Evolutionary conservation across 1,140 invertebrate species (phyloP).

Genomic region (Aphidius ervi): DNA sequence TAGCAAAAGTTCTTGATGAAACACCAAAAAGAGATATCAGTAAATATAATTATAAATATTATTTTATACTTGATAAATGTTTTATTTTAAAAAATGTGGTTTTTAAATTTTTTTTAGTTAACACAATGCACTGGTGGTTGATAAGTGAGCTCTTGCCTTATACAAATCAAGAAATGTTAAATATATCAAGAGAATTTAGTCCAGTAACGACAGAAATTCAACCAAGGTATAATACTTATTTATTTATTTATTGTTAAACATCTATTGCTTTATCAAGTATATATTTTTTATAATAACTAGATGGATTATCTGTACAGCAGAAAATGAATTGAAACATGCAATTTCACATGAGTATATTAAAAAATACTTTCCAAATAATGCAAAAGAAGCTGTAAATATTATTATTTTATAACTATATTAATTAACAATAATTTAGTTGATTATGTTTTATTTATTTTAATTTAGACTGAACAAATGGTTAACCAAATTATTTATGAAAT

Average conservation of each 20-base stretch:
- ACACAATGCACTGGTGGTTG: slow-evolving; percentile 12
- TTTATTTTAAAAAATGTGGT: background rate
- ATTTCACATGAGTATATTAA: background rate
- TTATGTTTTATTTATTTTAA: background rate
- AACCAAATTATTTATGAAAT: slow-evolving; percentile 24
- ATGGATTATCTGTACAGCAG: background rate
- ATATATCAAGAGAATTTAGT: background rate
- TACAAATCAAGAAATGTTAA: slow-evolving; percentile 3
- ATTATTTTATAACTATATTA: background rate
- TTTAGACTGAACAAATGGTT: slow-evolving; percentile 5
- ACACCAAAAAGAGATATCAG: slow-evolving; percentile 5
- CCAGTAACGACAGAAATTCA: background rate
- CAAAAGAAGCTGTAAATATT: slow-evolving; percentile 3
- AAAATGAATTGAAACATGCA: slow-evolving; percentile 8
- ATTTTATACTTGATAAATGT: background rate
- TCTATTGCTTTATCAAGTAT: too few species aligned
- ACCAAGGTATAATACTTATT: too few species aligned
- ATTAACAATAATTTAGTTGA: too few species aligned
- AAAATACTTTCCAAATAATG: slow-evolving; percentile 23
- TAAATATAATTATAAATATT: slow-evolving; percentile 4
- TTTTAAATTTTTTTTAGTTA: background rate
- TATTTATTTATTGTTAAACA: too few species aligned
- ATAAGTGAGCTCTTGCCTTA: background rate
- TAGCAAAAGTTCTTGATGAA: background rate
- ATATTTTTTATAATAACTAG: background rate